Conservation (phyloP, 2,888 invertebrate genomes). For the Rugalucina vietnamica region DNA sequence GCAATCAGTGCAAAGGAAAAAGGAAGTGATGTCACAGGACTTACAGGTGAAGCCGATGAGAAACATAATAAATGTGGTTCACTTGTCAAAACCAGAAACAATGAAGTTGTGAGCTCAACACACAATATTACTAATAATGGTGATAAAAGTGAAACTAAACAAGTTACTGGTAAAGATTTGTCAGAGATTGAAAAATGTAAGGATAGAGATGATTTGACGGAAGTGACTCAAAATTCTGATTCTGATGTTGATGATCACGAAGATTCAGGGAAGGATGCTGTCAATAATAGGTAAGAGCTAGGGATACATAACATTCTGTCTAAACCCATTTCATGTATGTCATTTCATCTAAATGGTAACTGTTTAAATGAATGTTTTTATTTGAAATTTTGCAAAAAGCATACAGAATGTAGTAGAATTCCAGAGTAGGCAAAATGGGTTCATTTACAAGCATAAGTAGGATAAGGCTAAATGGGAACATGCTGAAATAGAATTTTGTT, state of each 20-base stretch:
- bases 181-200: neutral
- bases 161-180: neutral
- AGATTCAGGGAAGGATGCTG: neutral
- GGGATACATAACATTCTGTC: no score
- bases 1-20: neutral
- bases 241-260: neutral
- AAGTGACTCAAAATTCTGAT: neutral
- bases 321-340: no score
- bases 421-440: no score
- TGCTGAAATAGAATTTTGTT: no score
- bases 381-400: no score
- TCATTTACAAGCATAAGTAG: no score
- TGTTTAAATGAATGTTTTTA: no score
- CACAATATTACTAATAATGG: neutral
- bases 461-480: no score
- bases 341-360: no score
- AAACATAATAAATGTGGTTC: neutral
- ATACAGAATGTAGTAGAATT: no score
- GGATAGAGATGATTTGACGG: neutral
- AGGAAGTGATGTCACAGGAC: neutral
- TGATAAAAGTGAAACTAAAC: neutral
- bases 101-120: neutral
- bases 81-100: neutral
- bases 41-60: neutral
- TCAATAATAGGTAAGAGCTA: no score